phyloP scores from a whole-genome alignment of 1,140 invertebrate species.

The Heliconius hewitsoni region DNA sequence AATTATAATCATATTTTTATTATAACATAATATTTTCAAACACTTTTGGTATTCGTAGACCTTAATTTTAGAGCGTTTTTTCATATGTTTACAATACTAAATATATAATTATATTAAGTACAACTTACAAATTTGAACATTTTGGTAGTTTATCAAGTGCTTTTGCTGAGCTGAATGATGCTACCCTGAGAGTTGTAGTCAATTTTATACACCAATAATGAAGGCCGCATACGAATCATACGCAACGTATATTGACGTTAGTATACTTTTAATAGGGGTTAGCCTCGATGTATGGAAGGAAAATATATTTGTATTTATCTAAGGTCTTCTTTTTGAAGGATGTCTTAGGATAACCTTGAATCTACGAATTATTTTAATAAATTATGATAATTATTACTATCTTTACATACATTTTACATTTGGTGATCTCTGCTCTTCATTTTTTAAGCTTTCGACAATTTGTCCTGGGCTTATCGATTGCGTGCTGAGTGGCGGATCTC shows the following conservation, averaged over 20 bases:
- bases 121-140: conserved; percentile 51
- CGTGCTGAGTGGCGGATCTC: too few relatives aligned
- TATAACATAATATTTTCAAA: not conserved
- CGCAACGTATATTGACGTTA: conserved; percentile 31
- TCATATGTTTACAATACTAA: not conserved
- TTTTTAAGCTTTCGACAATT: too few relatives aligned
- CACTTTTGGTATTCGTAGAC: not conserved
- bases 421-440: too few relatives aligned
- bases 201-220: conserved; percentile 51
- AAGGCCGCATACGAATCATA: conserved; percentile 42
- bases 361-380: not conserved
- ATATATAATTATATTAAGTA: not conserved
- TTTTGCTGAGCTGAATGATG: conserved; percentile 49
- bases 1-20: not conserved
- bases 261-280: conserved; percentile 42
- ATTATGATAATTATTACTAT: not conserved
- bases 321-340: not conserved
- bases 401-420: too few relatives aligned
- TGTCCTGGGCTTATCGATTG: too few relatives aligned
- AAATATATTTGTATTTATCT: not conserved
- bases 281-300: conserved; percentile 40
- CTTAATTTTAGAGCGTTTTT: not conserved
- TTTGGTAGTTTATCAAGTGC: conserved; percentile 44
- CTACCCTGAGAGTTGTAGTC: conserved; percentile 4
- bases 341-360: not conserved